Percentiles rank a stretch among this genome's conserved stretches.
phyloP scores from a whole-genome alignment of 2,888 invertebrate genomes.

The Scaptomyza caliginosa region DNA sequence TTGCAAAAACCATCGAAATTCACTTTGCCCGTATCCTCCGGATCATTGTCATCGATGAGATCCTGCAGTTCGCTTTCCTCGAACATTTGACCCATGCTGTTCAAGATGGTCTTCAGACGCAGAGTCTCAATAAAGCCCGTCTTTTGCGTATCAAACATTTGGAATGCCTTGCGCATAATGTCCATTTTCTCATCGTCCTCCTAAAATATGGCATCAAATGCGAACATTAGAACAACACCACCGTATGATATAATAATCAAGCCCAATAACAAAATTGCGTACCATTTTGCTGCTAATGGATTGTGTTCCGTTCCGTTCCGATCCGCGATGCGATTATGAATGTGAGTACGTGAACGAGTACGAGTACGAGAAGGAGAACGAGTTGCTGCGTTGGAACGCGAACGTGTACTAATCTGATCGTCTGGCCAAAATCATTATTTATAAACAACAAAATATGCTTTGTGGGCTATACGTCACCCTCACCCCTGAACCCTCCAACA shows the following conservation, averaged over 20 bases:
- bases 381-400: constrained; percentile 67
- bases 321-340: constrained; percentile 42
- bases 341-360: constrained; percentile 36
- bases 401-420: constrained; percentile 81
- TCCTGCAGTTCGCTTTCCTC: constrained; percentile 95
- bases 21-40: constrained; percentile 95
- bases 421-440: constrained; percentile 83
- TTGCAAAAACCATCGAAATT: constrained; percentile 97
- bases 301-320: constrained; percentile 9
- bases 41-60: constrained; percentile 95
- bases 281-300: constrained; percentile 38
- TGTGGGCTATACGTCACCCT: constrained; percentile 60
- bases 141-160: constrained; percentile 98
- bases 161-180: constrained; percentile 97
- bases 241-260: constrained; percentile 39
- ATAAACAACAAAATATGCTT: constrained; percentile 76
- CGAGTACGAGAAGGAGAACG: constrained; percentile 26
- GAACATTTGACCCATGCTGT: constrained; percentile 97
- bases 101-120: constrained; percentile 95
- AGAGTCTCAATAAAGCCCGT: constrained; percentile 95
- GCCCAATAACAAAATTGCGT: constrained; percentile 15
- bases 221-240: background rate
- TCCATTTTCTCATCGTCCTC: constrained; percentile 93
- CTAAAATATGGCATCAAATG: constrained; percentile 41
- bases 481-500: constrained; percentile 2